Base-by-base conservation (phyloP, 1,140 invertebrate species). In the Drosophila tsacasi region DNA sequence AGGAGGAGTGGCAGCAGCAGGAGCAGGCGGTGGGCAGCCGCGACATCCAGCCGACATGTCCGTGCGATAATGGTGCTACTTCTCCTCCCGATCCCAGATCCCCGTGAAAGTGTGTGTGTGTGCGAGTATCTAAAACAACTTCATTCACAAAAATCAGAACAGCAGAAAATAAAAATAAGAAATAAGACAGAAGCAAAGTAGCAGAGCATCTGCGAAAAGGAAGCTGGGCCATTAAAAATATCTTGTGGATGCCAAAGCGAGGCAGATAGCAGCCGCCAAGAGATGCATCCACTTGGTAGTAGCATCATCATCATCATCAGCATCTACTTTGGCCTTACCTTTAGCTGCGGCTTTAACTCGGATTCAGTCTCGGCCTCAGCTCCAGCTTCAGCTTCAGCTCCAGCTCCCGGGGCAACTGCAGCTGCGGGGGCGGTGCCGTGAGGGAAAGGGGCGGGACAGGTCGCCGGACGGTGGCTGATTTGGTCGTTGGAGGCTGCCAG, bases 191-290 rank as follows among this genome's bases (percentile, higher is more conserved):
- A 60, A 68, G 67, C 61, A 57, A 46, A 57, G 62, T 59, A 77
- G 62, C 44, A 61, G 60, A 39, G 50, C 58, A 79, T 66, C 62
- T 64, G 69, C 66, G 76, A 71, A 89, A 90, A 89, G 81, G 84
- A 90, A 90, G 81, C 84, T 84, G 85, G 79, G 82, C 85, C 85
- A 90, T 90, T 89, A 89, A 89, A 90, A 89, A 90, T 89, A 89
- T 87, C 84, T 87, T 84, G 83, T 89, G 85, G 68, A 84, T 90
- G 85, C 85, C 84, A 84, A 72, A 81, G 81, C 81, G 42, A 54
- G 69, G 57, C 76, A 87, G 84, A 87, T 89, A 89, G 76, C 82
- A 69, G 66, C 73, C 47, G 65, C 42, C 59, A 60, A 30, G 66
- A 68, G 78, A 69, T 66, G 69, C 57, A 71, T 40, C 60, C 55